Evolutionary conservation across 64 coral and sea anemone species (phyloP), one percentile per base, ranked within the genome.

Genomic region (Dendrophyllia cribrosa): DNA sequence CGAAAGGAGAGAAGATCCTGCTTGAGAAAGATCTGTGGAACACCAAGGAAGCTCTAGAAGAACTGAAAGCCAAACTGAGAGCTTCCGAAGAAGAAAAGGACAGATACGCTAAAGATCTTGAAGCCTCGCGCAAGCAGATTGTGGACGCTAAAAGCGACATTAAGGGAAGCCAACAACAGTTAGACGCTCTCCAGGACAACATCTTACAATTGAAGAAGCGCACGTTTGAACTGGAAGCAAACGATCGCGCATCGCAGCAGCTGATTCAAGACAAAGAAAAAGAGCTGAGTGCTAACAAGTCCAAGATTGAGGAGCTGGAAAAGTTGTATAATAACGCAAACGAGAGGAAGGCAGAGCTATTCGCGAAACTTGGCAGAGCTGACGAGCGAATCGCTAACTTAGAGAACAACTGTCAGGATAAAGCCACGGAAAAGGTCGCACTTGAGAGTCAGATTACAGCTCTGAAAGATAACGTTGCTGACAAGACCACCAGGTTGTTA

Each of bases 1-100:
- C 80, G 0, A 97, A 94, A 46, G 92, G 88, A 34, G 92, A 94
- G 3, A 97, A 90, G 17, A 70, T 86, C 1, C 67, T 78, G 4
- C 69, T 94, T 4, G 95, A 97, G 58, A 93, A 73, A 34, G 75
- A 97, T 6, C 46, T 93, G 20, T 94, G 87, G 95, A 76, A 94
- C 17, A 59, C 90, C 9, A 94, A 87, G 48, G 92, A 97, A 51
- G 71, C 62, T 59, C 17, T 91, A 20, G 95, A 97, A 21, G 91
- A 91, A 75, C 20, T 77, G 43, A 93, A 76, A 43, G 87, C 69
- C 22, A 80, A 90, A 70, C 23, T 77, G 46, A 96, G 88, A 58
- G 51, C 56, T 24, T 73, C 68, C 1, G 91, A 96, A 53, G 87
- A 90, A 77, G 95, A 97, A 26, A 92, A 91, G 19, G 65, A 91